A percentile compares a stretch with the other conserved stretches of the same genome.
phyloP scores from a whole-genome alignment of 2,888 invertebrate species.

The Mactromeris polynyma region DNA sequence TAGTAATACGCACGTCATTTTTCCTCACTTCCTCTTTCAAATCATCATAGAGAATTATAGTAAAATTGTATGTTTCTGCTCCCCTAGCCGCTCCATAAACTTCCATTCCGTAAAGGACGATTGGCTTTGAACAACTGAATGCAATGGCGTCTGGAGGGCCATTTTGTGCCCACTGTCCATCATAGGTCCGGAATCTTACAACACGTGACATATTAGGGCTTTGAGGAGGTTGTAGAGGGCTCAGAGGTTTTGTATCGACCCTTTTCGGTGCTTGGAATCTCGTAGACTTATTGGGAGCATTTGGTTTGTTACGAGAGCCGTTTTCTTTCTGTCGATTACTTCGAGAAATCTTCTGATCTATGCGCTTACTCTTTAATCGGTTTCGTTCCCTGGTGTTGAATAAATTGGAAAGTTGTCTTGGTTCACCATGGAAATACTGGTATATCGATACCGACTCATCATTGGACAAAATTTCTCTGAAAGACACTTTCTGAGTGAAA shows the following conservation, averaged over 20 bases:
- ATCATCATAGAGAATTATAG: conserved; percentile 58
- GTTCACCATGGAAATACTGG: conserved; percentile 68
- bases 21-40: conserved; percentile 61
- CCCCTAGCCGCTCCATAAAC: conserved; percentile 50
- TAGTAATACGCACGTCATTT: conserved; percentile 50
- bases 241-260: conserved; percentile 9
- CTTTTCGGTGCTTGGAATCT: background rate
- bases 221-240: conserved; percentile 32
- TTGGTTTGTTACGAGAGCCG: background rate
- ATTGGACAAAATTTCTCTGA: conserved; percentile 63
- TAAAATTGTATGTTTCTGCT: conserved; percentile 52
- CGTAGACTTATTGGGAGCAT: too few relatives aligned
- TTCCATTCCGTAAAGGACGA: conserved; percentile 63
- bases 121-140: conserved; percentile 61
- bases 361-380: conserved; percentile 39
- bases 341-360: background rate
- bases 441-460: conserved; percentile 66
- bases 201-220: conserved; percentile 62
- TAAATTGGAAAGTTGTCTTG: conserved; percentile 46
- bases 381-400: conserved; percentile 63
- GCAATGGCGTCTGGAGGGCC: conserved; percentile 64
- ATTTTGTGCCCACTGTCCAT: conserved; percentile 67
- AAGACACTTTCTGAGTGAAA: conserved; percentile 70
- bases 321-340: background rate
- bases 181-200: conserved; percentile 59